Base-by-base conservation (phyloP, 2,113 vertebrate genomes). In the Azemiops feae region DNA sequence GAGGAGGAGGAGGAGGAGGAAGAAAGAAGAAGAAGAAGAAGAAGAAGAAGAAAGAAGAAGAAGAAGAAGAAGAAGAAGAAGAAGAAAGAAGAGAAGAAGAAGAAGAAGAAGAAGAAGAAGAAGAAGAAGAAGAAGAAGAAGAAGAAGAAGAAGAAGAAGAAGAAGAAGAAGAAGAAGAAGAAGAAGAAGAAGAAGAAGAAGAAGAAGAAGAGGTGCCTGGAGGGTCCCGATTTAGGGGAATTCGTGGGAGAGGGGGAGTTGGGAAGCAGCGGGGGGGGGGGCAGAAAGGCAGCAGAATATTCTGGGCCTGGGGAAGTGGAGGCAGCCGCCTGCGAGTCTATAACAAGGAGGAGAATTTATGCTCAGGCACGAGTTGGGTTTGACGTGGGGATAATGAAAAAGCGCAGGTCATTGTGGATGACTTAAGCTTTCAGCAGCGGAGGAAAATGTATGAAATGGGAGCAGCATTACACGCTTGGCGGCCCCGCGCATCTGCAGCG, bases 281-380 rank as follows among this genome's bases (percentile, higher is more conserved):
- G 94, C 54, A 91, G 87, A 90, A 52, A 64, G 85, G 94, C 96
- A 97, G 97, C 97, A 97, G 97, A 98, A 98, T 97, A 97, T 96
- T 96, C 97, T 97, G 98, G 97, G 95, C 94, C 47, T 95, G 96
- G 97, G 97, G 97, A 97, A 98, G 97, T 92, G 93, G 96, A 96
- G 96, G 97, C 96, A 0, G 92, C 95, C 96, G 96, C 97, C 94
- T 96, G 98, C 97, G 97, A 98, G 98, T 98, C 98, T 98, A 98
- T 99, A 99, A 99, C 98, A 94, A 99, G 98, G 98, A 98, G 99
- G 98, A 98, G 98, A 99, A 99, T 99, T 99, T 99, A 99, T 99
- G 99, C 99, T 97, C 97, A 97, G 97, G 98, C 99, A 99, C 98
- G 98, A 97, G 97, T 96, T 97, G 98, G 96, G 98, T 98, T 98